A percentile compares a stretch with the other conserved stretches of the same genome.
Conservation (phyloP, 2,888 invertebrate genomes). For the Stenchaetothrips biformis region DNA sequence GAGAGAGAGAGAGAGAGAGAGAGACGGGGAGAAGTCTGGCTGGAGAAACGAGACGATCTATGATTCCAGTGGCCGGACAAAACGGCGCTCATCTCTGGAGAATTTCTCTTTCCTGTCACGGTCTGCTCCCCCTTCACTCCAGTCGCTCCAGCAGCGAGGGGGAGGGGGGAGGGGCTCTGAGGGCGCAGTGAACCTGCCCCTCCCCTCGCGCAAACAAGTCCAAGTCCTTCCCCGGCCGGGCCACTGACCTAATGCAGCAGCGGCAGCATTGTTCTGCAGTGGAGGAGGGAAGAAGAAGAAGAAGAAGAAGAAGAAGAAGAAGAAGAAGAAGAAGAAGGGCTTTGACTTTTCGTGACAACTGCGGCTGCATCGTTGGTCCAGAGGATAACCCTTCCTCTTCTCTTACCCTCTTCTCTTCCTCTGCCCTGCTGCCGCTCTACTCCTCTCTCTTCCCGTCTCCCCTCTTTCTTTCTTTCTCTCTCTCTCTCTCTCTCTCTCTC, state of each 20-base stretch:
- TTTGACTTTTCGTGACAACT: background rate
- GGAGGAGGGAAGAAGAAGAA: constrained; percentile 1
- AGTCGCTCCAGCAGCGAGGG: background rate
- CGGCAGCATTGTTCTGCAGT: background rate
- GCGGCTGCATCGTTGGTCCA: background rate
- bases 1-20: constrained; percentile 28
- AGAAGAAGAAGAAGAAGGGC: constrained; percentile 6
- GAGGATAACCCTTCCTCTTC: background rate
- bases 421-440: too few relatives aligned
- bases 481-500: background rate
- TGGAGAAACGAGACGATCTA: background rate
- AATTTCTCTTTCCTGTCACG: constrained; percentile 19
- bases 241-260: constrained; percentile 8
- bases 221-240: background rate
- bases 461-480: too few relatives aligned
- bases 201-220: background rate
- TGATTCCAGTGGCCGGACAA: background rate
- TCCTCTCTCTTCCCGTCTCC: background rate
- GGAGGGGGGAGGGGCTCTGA: background rate
- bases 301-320: constrained; percentile 21
- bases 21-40: constrained; percentile 14
- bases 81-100: background rate
- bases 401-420: too few relatives aligned
- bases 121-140: background rate
- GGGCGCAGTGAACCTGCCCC: background rate